phyloP scores from a whole-genome alignment of 2,888 invertebrate genomes.

The Conus canariensis region DNA sequence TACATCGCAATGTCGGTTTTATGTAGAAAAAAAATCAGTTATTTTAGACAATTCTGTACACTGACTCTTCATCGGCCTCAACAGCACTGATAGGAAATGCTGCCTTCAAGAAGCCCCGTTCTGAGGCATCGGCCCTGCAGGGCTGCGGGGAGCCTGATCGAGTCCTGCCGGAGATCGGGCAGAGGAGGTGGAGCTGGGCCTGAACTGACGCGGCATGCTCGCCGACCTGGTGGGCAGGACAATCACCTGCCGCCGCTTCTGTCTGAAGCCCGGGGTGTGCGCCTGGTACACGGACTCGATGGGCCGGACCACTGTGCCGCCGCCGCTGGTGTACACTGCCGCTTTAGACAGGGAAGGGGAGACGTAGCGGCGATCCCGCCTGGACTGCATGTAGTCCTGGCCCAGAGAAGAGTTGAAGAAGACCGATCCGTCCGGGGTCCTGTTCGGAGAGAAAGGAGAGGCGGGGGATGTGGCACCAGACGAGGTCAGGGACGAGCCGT shows the following conservation, averaged over 20 bases:
- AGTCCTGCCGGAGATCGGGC: background rate
- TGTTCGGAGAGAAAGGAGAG: background rate
- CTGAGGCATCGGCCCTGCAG: background rate
- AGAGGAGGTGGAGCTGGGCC: background rate
- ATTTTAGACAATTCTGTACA: too few relatives aligned
- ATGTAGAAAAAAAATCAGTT: too few relatives aligned
- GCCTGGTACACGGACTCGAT: slow-evolving; percentile 44
- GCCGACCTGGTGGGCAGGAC: slow-evolving; percentile 41
- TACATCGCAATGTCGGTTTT: too few relatives aligned
- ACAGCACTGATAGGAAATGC: too few relatives aligned
- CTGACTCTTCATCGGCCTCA: too few relatives aligned
- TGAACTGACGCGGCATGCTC: slow-evolving; percentile 32
- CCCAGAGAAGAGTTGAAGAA: background rate
- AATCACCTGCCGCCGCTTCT: slow-evolving; percentile 42
- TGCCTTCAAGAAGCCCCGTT: slow-evolving; percentile 16
- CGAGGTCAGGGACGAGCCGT: background rate
- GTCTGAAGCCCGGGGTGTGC: slow-evolving; percentile 32
- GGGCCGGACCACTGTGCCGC: slow-evolving; percentile 42
- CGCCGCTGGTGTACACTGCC: background rate
- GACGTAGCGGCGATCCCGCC: background rate
- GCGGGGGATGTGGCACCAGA: background rate
- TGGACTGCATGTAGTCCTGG: background rate
- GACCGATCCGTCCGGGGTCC: background rate
- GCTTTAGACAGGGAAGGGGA: slow-evolving; percentile 20
- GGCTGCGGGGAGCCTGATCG: background rate